Evolutionary conservation across 2,888 invertebrate species (phyloP), one percentile per base, ranked within the genome.

Genomic region (Lottia scabra): DNA sequence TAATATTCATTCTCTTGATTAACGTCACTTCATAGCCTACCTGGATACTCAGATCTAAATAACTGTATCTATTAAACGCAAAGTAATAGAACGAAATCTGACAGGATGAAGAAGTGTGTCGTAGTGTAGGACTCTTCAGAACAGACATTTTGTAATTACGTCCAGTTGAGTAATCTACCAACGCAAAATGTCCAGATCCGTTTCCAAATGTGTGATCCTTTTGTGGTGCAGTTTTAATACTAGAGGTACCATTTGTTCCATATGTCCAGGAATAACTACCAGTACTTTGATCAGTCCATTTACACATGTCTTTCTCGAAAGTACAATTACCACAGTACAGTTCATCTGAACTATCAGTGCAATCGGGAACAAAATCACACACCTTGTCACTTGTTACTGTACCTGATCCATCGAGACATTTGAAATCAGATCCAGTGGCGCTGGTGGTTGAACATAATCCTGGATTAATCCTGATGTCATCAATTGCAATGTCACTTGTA

Each of bases 31-130:
- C 66, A 38, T 68, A 23, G 19, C 66, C 67, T 38, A 64, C 62
- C 63, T 77, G 72, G 12, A 75, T 43, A 27, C 68, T 70, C 63
- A 73, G 68, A 46, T 63, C 43, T 16, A 75, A 46, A 6, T 63
- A 56, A 8, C 70, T 68, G 13, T 43, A 43, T 23, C 46, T 63
- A 2, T 48, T 48, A 19, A 43, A 27, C 12, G 62, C 10, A 4
- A 16, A 63, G 68, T 84, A 84, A 76, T 77, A 84, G 78, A 84
- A 81, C 13, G 80, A 70, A 63, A 85, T 72, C 91, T 95, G 94
- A 87, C 98, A 98, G 19, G 96, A 95, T 80, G 95, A 94, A 83
- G 94, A 94, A 87, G 94, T 96, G 70, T 92, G 80, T 12, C 80
- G 76, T 10, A 87, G 73, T 0, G 71, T 48, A 26, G 84, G 82